Base-by-base conservation (phyloP, 2,888 invertebrate species). In the Epistrophe eligans region DNA sequence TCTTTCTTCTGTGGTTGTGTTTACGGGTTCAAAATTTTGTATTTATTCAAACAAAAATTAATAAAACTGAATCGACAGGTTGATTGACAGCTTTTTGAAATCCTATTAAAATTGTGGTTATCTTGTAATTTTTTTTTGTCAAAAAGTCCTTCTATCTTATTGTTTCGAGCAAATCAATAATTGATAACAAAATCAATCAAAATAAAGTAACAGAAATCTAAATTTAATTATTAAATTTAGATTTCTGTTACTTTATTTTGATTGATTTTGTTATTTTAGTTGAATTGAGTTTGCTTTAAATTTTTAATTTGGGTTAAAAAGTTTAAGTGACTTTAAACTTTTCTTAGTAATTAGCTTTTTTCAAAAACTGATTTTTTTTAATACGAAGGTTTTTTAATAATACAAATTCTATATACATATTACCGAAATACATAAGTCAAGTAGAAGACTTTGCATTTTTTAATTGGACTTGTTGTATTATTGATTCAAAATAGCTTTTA, bases 61-160 rank as follows among this genome's bases (percentile, higher is more conserved):
- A 13, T 24, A 52, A 52, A 50, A 24, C 13, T 7, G 1, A 52
- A 50, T 7, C 24, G 52, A 52, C 52, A 52, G 52, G 6, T 24
- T 52, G 52, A 52, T 52, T 52, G 52, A 52, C 24, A 52, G 24
- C 4, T 52, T 52, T 24, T 52, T 52, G 11, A 13, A 52, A 52
- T 19, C 24, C 52, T 52, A 52, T 52, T 52, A 24, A 52, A 52
- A 52, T 11, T 52, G 52, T 52, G 52, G 52, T 52, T 52, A 24
- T 52, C 2, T 52, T 52, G 19, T 52, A 11, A 9, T 52, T 52
- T 13, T 52, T 13, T 11, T 24, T 11, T 6, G 38, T 38, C 15
- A 15, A 43, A 52, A 52, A 24, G 6, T 19, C 11, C 5, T 52
- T 11, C 19, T 24, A 24, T 13, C 13, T 24, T 24, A 11, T 50